Evolutionary conservation across 1,140 invertebrate genomes (phyloP), one percentile per base, ranked within the genome.

Genomic region (Scaptomyza graminum): DNA sequence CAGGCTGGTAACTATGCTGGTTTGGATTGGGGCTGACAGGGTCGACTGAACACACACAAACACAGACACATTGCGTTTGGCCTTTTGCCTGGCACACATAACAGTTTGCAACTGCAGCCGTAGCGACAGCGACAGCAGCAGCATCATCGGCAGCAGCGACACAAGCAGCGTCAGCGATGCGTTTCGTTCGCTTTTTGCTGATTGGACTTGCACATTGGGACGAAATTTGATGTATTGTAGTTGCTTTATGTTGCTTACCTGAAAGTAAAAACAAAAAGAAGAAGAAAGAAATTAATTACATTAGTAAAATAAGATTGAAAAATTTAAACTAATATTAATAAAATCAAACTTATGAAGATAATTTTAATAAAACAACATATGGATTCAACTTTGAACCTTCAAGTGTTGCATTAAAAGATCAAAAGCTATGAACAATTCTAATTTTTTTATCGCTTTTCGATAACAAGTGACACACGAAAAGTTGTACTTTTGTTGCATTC

Each of bases 21-120:
- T 41, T 56, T 31, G 31, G 31, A 34, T 34, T 34, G 31, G 70
- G 57, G 63, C 64, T 74, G 69, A 60, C 63, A 60, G 54, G 65
- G 69, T 65, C 82, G 68, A 66, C 68, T 66, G 68, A 66, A 68
- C 74, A 74, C 75, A 34, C 31, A 34, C 7, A 9, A 1, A 34
- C 31, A 3, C 8, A 34, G 0, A 34, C 28, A 31, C 28, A 31
- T 7, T 85, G 83, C 82, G 78, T 85, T 87, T 85, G 82, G 83
- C 78, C 82, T 85, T 85, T 85, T 85, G 82, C 82, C 82, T 87
- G 81, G 81, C 81, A 85, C 81, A 85, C 70, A 87, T 87, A 85
- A 74, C 80, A 44, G 72, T 12, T 41, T 3, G 64, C 64, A 70
- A 60, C 61, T 76, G 72, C 50, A 55, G 63, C 47, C 44, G 41